Evolutionary conservation across 2,797 vertebrate species (phyloP).

Genomic region (Urocyon cinereoargenteus): DNA sequence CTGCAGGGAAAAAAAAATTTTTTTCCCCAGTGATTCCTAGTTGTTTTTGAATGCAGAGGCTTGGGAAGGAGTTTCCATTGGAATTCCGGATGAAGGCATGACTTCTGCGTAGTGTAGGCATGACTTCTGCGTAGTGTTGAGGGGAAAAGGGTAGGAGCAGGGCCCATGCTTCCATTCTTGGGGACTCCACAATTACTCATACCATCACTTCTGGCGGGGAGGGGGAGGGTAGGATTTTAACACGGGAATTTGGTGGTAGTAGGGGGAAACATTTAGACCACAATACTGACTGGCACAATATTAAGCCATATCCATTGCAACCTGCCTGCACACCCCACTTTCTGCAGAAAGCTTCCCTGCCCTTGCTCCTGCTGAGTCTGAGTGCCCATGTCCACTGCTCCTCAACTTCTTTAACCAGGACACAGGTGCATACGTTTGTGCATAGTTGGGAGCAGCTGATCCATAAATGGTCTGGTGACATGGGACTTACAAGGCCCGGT

Average conservation of each 20-base stretch:
- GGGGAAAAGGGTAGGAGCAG: not conserved
- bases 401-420: not conserved
- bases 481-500: not conserved
- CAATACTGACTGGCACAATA: not conserved
- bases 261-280: not conserved
- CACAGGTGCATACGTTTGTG: not conserved
- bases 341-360: not conserved
- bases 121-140: not conserved
- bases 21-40: not conserved
- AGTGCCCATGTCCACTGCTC: not conserved
- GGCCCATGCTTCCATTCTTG: not conserved
- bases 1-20: not conserved
- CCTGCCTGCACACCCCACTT: fast-evolving
- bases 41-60: constrained; percentile 51
- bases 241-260: not conserved
- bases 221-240: not conserved
- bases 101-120: too few relatives aligned
- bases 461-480: not conserved
- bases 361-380: not conserved
- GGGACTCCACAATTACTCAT: not conserved
- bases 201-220: not conserved
- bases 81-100: constrained; percentile 33
- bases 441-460: not conserved
- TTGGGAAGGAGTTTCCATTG: constrained; percentile 22
- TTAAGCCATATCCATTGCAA: not conserved